Percentiles rank a stretch among this genome's conserved stretches.
These are phyloP conservation scores for Drosophila suzukii DNA, from an alignment of 1,140 invertebrate species.

Conservation along the genomic window DNA sequence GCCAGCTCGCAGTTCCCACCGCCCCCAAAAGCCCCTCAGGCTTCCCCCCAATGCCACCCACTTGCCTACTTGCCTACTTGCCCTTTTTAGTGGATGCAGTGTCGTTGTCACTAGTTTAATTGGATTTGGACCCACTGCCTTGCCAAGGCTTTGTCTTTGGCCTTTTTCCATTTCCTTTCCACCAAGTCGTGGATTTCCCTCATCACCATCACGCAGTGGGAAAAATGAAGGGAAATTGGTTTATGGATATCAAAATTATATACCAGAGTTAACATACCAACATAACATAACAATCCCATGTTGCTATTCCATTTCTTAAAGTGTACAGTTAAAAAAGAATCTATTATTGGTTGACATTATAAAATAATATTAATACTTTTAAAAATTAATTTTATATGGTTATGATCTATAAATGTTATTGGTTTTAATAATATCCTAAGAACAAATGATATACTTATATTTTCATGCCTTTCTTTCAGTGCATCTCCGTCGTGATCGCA, in stretches of 20 bases:
- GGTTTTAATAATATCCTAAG: background rate
- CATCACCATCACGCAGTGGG: conserved; percentile 21
- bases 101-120: conserved; percentile 79
- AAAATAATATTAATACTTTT: too few relatives aligned
- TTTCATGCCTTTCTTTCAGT: background rate
- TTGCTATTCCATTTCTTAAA: too few relatives aligned
- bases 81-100: conserved; percentile 69
- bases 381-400: too few relatives aligned
- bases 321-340: too few relatives aligned
- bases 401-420: background rate
- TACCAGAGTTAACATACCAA: too few relatives aligned
- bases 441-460: background rate
- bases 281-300: too few relatives aligned
- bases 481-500: conserved; percentile 32
- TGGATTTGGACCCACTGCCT: conserved; percentile 68
- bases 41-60: background rate
- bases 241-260: too few relatives aligned
- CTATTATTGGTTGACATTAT: too few relatives aligned
- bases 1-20: conserved; percentile 25
- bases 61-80: background rate
- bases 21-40: conserved; percentile 1
- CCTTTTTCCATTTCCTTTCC: conserved; percentile 18
- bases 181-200: conserved; percentile 31
- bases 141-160: conserved; percentile 61
- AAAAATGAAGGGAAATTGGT: background rate